Evolutionary conservation across 1,140 invertebrate species (phyloP).

Genomic region (Teleogryllus occipitalis): DNA sequence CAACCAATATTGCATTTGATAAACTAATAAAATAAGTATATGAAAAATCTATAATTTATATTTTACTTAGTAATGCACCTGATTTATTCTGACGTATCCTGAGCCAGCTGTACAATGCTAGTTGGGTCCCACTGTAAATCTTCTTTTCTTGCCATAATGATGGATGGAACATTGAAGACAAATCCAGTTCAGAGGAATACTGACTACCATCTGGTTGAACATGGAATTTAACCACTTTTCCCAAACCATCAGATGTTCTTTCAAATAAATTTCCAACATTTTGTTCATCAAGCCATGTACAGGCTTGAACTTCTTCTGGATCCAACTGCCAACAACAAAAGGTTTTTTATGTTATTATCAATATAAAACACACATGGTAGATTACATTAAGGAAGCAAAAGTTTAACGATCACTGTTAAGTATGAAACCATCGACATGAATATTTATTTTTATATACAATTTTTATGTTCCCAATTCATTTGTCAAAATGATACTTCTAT

Average conservation of each 20-base stretch:
- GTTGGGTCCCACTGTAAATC: slow-evolving; percentile 12
- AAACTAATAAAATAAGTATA: too few relatives aligned
- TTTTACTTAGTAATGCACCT: too few relatives aligned
- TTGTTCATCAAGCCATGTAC: slow-evolving; percentile 15
- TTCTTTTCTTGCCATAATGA: slow-evolving; percentile 1
- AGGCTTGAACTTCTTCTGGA: slow-evolving; percentile 19
- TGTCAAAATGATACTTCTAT: too few relatives aligned
- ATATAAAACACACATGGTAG: background rate
- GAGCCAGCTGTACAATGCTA: slow-evolving; percentile 7
- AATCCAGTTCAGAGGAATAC: background rate
- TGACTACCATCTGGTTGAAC: background rate
- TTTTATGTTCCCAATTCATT: too few relatives aligned
- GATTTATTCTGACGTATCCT: background rate
- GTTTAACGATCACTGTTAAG: too few relatives aligned
- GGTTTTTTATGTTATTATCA: background rate
- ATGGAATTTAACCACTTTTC: background rate
- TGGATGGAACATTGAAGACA: slow-evolving; percentile 10
- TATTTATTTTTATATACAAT: too few relatives aligned
- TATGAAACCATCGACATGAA: too few relatives aligned
- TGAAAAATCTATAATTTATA: too few relatives aligned
- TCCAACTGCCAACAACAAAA: slow-evolving; percentile 17
- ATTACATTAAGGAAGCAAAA: too few relatives aligned
- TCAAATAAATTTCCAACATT: slow-evolving; percentile 10
- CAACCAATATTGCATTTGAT: too few relatives aligned
- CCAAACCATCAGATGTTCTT: background rate